Evolutionary conservation across 2,113 vertebrate species (phyloP), one percentile per base, ranked within the genome.

Genomic region (Atractosteus spatula): DNA sequence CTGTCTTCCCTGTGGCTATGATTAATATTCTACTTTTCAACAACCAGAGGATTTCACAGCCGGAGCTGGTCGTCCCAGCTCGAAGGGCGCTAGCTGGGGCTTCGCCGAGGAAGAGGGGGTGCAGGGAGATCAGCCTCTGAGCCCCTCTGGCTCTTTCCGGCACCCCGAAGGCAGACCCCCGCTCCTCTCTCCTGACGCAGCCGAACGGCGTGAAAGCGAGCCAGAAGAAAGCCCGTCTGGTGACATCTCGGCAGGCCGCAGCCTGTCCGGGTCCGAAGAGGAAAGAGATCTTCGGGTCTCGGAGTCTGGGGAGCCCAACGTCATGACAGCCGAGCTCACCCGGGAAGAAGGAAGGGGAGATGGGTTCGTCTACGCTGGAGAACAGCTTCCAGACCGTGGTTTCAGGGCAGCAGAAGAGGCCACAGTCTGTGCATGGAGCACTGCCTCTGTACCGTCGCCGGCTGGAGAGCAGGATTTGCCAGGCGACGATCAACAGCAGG

Each of bases 21-120:
- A 75, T 44, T 76, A 80, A 80, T 86, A 80, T 85, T 86, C 76
- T 89, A 82, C 82, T 87, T 86, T 83, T 78, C 77, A 83, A 89
- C 77, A 83, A 85, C 77, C 68, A 87, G 83, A 62, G 44, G 65
- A 72, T 77, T 74, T 78, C 8, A 69, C n/a, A 41, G 41, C 77
- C 67, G 82, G 68, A 73, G 73, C 51, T 70, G 3, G 12, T 55
- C 43, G 57, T 62, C 75, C 77, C 41, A 54, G 72, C 13, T 78
- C 69, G 62, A 65, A 51, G 55, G 62, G 69, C 45, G 63, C 29
- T 2, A 56, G 68, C 29, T 16, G 3, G 4, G n/a, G 4, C 68
- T 12, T 55, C 77, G 66, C 6, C 12, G 69, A 16, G 14, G 62
- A 57, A 7, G 47, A 42, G 61, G 66, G 51, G 44, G 66, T 7